Evolutionary conservation across 2,888 invertebrate species (phyloP).

Genomic region (Erpobdella octoculata): DNA sequence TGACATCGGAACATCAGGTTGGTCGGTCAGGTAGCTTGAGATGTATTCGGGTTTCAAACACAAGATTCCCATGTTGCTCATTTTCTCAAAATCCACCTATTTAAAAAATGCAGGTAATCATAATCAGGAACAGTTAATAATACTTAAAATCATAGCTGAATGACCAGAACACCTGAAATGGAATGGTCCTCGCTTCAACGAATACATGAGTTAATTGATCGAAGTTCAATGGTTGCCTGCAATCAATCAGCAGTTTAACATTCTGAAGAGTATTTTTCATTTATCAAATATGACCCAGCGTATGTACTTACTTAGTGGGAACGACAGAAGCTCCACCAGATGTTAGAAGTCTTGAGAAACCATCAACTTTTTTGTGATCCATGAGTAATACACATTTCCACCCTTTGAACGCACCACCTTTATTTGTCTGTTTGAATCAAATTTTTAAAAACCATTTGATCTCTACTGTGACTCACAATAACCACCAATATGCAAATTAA

Average conservation of each 20-base stretch:
- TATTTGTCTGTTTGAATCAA: neutral
- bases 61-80: constrained; percentile 58
- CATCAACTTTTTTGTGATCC: constrained; percentile 57
- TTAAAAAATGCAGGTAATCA: neutral
- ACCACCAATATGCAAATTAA: neutral
- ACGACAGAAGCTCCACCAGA: constrained; percentile 71
- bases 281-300: neutral
- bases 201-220: constrained; percentile 66
- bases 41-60: constrained; percentile 63
- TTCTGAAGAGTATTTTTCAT: too few relatives aligned
- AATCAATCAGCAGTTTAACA: too few relatives aligned
- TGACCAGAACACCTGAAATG: neutral
- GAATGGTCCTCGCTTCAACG: constrained; percentile 57
- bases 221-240: too few relatives aligned
- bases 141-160: too few relatives aligned
- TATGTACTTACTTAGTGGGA: constrained; percentile 48
- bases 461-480: neutral
- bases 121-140: too few relatives aligned
- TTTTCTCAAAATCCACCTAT: constrained; percentile 57
- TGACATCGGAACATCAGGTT: constrained; percentile 39
- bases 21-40: constrained; percentile 57
- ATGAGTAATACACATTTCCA: constrained; percentile 58
- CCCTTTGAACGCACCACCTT: constrained; percentile 46
- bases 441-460: too few relatives aligned
- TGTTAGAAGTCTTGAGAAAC: constrained; percentile 65